Base-by-base conservation (phyloP, 2,113 vertebrate genomes). In the Gallinago media region DNA sequence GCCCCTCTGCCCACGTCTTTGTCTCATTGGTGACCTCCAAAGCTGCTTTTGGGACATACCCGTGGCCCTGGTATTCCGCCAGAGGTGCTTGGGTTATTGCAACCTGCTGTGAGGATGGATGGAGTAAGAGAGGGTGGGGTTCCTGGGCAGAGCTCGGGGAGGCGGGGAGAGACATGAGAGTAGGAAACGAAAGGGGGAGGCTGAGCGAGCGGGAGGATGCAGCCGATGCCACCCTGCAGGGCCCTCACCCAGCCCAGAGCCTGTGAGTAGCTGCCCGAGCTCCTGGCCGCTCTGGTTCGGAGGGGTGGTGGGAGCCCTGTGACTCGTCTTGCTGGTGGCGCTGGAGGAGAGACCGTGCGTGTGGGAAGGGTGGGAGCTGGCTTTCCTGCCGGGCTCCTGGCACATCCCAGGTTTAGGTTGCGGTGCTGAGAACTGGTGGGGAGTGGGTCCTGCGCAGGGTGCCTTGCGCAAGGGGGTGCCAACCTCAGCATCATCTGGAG, bases 401-500 rank as follows among this genome's bases (percentile, higher is more conserved):
- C 40, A 8, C 3, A 8, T 40, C 38, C 31, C 25, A 15, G 22
- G 1, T 47, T 92, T 58, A 38, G 29, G 17, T n/a, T 44, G 38
- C 32, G 44, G 50, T 72, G 58, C 62, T 70, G 82, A 73, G 44
- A 87, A 65, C 29, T 4, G 49, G 2, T 2, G 23, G 18, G 15
- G 62, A 71, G 50, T 74, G 14, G 21, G 31, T 56, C 34, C 66
- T 40, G 34, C 88, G 47, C 63, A 8, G 65, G 15, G 20, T 34
- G 61, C 18, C 12, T 92, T 95, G 82, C 56, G 23, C 63, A 92
- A 95, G 72, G 55, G 40, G n/a, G 12, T n/a, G 38, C 66, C 0
- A 0, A 2, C 7, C 12, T 54, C 3, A 2, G 36, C 0, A 0
- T 56, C 15, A 1, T 9, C 38, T 9, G 50, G 14, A 31, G 49